A percentile compares a stretch with the other conserved stretches of the same genome.
These are phyloP conservation scores for Daubentonia madagascariensis DNA, from an alignment of 2,113 vertebrate genomes.

Conservation along the genomic window DNA sequence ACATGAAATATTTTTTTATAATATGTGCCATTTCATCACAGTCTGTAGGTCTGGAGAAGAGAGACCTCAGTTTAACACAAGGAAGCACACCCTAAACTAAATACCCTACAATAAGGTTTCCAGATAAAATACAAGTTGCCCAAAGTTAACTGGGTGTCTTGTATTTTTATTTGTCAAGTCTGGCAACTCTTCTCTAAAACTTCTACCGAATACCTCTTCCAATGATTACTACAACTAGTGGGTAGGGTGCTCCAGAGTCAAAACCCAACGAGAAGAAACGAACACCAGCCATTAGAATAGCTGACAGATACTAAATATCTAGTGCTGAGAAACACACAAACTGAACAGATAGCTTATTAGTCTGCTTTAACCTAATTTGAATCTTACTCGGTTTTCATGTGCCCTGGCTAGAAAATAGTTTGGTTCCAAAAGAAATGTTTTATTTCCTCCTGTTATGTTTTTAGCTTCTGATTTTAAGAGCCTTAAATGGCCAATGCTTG, in stretches of 20 bases:
- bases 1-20: not conserved
- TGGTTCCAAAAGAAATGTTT: slow-evolving; percentile 41
- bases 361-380: not conserved
- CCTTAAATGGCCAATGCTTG: not conserved
- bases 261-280: not conserved
- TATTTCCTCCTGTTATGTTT: slow-evolving; percentile 25
- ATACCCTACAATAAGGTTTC: not conserved
- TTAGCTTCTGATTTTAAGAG: slow-evolving; percentile 41
- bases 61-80: not conserved
- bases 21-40: no score
- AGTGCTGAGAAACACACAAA: not conserved
- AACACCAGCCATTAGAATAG: not conserved
- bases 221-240: not conserved
- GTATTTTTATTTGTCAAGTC: slow-evolving; percentile 1
- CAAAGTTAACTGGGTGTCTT: not conserved
- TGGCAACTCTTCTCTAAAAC: not conserved
- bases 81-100: not conserved
- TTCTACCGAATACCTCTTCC: not conserved
- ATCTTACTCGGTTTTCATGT: not conserved
- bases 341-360: not conserved
- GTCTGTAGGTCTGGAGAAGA: no score
- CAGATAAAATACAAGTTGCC: not conserved
- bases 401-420: slow-evolving; percentile 46
- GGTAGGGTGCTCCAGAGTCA: not conserved
- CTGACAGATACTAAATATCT: not conserved